Evolutionary conservation across 2,888 invertebrate species (phyloP).

Genomic region (Neoaliturus tenellus): DNA sequence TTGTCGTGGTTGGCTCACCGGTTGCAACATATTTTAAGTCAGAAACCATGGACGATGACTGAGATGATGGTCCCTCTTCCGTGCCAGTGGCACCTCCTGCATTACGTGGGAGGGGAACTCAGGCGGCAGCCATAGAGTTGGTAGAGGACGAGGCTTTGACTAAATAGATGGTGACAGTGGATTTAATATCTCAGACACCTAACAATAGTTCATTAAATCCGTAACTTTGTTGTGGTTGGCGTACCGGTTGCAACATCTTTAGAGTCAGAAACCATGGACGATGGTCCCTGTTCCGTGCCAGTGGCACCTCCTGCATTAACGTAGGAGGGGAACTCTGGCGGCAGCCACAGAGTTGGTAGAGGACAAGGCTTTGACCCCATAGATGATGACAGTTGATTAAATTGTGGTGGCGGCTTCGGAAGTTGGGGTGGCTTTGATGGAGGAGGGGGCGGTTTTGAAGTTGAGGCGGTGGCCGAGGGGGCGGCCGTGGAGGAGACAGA

Average conservation of each 20-base stretch:
- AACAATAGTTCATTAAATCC: too few species aligned
- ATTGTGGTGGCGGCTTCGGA: constrained; percentile 63
- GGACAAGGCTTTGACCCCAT: constrained; percentile 69
- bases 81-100: not conserved
- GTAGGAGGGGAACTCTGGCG: not conserved
- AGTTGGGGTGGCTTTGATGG: constrained; percentile 60
- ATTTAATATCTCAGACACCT: too few species aligned
- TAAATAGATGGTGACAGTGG: constrained; percentile 64
- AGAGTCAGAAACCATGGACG: too few species aligned
- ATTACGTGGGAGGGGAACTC: not conserved
- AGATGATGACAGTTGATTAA: constrained; percentile 57
- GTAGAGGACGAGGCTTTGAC: constrained; percentile 67
- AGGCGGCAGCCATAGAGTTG: not conserved
- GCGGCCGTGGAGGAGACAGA: constrained; percentile 55
- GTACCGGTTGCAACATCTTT: too few species aligned
- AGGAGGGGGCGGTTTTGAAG: constrained; percentile 58
- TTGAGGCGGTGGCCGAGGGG: constrained; percentile 57
- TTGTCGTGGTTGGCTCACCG: too few species aligned
- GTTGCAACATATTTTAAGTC: too few species aligned
- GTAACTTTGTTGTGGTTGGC: too few species aligned
- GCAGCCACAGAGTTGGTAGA: constrained; percentile 35
- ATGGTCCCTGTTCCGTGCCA: constrained; percentile 65
- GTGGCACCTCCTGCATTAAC: not conserved
- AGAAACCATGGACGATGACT: constrained; percentile 79
- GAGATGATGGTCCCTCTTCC: constrained; percentile 72